Conservation (phyloP, 1,140 invertebrate species). For the Drosophila teissieri region DNA sequence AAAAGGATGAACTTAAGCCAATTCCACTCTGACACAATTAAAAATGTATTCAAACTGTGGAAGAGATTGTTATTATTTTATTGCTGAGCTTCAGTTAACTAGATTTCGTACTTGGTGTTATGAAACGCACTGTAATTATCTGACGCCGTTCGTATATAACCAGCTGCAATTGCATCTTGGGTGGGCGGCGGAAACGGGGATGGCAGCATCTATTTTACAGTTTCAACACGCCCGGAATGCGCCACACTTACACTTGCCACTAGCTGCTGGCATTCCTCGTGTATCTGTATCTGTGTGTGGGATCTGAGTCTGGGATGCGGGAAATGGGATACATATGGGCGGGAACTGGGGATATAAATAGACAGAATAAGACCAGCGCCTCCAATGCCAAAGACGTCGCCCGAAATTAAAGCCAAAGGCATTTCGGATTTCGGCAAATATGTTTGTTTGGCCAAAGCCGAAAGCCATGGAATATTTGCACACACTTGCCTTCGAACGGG, state of each 20-base stretch:
- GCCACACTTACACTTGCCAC: constrained; percentile 76
- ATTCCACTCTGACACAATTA: too few relatives aligned
- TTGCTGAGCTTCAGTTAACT: not conserved
- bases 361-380: constrained; percentile 61
- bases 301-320: constrained; percentile 12
- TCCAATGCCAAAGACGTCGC: constrained; percentile 57
- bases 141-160: constrained; percentile 21
- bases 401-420: constrained; percentile 79
- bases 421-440: constrained; percentile 69
- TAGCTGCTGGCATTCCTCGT: constrained; percentile 51
- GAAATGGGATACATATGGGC: constrained; percentile 40
- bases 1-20: too few relatives aligned
- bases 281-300: not conserved
- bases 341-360: constrained; percentile 63
- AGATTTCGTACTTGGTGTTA: not conserved
- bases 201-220: constrained; percentile 72
- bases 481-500: constrained; percentile 26
- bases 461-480: constrained; percentile 43
- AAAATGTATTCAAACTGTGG: too few relatives aligned
- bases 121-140: constrained; percentile 17
- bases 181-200: constrained; percentile 16
- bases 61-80: not conserved
- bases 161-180: constrained; percentile 50
- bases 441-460: constrained; percentile 60
- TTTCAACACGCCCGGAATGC: constrained; percentile 77